These are phyloP conservation scores for Dicycla oo DNA, from an alignment of 2,888 invertebrate species.

Conservation along the genomic window DNA sequence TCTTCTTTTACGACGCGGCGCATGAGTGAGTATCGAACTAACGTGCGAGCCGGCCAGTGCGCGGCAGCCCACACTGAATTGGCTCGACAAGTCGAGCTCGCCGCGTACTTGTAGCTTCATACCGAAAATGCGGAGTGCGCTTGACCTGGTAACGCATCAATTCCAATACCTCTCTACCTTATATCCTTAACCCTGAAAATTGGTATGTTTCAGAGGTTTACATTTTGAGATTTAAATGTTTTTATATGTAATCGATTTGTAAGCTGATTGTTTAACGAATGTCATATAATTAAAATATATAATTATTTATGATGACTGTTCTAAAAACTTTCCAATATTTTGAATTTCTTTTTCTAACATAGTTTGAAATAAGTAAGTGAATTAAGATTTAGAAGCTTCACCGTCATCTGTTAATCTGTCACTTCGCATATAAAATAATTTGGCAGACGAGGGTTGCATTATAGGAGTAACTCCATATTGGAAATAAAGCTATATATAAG, in stretches of 20 bases:
- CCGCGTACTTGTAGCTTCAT: no score
- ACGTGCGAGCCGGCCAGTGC: no score
- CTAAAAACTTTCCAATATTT: background rate
- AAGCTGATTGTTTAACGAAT: background rate
- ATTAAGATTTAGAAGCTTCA: constrained; percentile 14
- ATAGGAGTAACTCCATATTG: background rate
- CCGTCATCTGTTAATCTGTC: constrained; percentile 28
- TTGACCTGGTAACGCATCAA: no score
- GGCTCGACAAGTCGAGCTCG: no score
- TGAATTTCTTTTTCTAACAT: background rate
- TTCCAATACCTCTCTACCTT: no score
- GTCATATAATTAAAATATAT: background rate
- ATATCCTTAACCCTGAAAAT: no score
- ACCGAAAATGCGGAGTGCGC: no score
- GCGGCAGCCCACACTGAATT: no score
- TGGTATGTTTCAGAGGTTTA: no score
- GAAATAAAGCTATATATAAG: background rate
- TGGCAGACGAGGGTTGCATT: constrained; percentile 39
- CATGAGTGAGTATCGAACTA: no score
- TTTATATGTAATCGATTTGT: background rate
- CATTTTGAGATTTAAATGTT: background rate
- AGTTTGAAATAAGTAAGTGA: constrained; percentile 6
- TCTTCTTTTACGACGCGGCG: no score
- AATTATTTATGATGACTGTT: background rate
- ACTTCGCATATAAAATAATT: constrained; percentile 6